Evolutionary conservation across 1,140 invertebrate genomes (phyloP), one percentile per base, ranked within the genome.

Genomic region (Brachionus paranguensis): DNA sequence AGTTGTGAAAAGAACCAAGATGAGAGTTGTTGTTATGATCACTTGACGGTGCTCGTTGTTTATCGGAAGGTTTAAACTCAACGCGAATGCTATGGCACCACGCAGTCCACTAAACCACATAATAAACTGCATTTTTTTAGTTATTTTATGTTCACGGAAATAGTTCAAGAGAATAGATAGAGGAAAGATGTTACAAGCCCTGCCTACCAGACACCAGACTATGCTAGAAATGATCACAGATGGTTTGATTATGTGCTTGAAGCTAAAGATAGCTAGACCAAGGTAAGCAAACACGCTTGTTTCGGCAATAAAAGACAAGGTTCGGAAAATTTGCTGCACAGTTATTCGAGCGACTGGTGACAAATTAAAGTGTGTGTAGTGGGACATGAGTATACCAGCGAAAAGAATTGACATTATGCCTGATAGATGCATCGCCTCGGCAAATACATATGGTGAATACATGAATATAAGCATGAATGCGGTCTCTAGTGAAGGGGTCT

Each of bases 341-440:
- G 97, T 99, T 8, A 99, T 97, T 85, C 99, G 97, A 12, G 97
- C 97, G 4, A 99, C 94, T 20, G 97, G 97, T 1, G 97, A 99
- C 14, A 99, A 90, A 90, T 99, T 99, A 86, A 95, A 96, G 91
- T 99, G 97, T 17, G 97, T 99, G 87, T 99, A 99, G 89, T 99
- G 97, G 0, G 96, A 98, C 97, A 99, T 99, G 0, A 98, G 96
- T 87, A 99, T 96, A 2, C 97, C 97, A 91, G 96, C 97, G 88
- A 99, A 98, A 84, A 99, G 90, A 86, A 99, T 99, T 14, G 97
- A 96, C 97, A 99, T 99, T 55, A 99, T 99, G 84, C 96, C 95
- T 10, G 68, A 97, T 47, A 98, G 90, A 90, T 97, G 95, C 85
- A 98, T 93, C 50, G 97, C 96, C 91, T 99, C 97, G 60, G 97